A percentile compares a stretch with the other conserved stretches of the same genome.
These are phyloP conservation scores for Penaeus vannamei DNA, from an alignment of 1,140 invertebrate species.

Conservation along the genomic window DNA sequence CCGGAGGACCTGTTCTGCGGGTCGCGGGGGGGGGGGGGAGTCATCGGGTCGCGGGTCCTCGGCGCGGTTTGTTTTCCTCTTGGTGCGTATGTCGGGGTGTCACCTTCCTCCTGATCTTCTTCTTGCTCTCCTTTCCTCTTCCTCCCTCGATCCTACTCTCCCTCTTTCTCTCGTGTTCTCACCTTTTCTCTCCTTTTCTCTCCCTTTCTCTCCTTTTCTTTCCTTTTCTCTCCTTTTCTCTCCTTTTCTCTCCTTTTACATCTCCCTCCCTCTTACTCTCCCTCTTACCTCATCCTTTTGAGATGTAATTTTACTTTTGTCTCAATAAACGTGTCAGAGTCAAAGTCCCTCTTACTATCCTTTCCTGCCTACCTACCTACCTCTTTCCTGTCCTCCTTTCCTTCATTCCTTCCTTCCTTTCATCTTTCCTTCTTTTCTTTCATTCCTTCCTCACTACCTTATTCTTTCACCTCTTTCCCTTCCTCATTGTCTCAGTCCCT, in stretches of 20 bases:
- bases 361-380: neutral
- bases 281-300: neutral
- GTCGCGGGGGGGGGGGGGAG: too few relatives aligned
- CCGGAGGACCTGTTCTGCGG: too few relatives aligned
- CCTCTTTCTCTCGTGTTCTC: neutral
- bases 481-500: neutral
- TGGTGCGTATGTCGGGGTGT: too few relatives aligned
- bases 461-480: neutral
- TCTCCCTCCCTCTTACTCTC: neutral
- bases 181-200: neutral
- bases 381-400: neutral
- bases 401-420: too few relatives aligned
- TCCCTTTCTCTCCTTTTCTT: neutral
- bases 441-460: neutral
- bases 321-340: constrained; percentile 52
- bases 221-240: neutral
- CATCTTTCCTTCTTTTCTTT: neutral
- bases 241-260: neutral
- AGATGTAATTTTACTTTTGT: neutral
- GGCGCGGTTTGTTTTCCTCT: too few relatives aligned
- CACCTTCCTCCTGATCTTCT: neutral
- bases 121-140: neutral
- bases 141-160: neutral
- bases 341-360: neutral
- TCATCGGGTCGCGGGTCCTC: too few relatives aligned